Conservation (phyloP, 2,113 vertebrate genomes). For the Hemiprocne comata region DNA sequence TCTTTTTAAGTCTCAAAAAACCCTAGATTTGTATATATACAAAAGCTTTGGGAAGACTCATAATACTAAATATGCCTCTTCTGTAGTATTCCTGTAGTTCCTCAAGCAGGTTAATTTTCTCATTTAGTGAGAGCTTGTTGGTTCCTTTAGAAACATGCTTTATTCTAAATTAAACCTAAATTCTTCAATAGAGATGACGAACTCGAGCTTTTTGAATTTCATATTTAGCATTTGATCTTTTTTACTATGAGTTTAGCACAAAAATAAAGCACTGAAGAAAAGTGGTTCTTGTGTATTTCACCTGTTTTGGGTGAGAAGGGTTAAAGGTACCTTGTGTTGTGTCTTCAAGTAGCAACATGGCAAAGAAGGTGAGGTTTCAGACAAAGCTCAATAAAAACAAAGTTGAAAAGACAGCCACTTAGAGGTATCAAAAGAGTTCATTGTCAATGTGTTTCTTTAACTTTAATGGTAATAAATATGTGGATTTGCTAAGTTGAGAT, state of each 20-base stretch:
- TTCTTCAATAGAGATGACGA: neutral
- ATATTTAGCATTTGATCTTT: neutral
- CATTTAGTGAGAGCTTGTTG: accelerated
- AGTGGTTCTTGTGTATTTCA: neutral
- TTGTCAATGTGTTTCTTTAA: neutral
- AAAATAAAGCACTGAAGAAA: neutral
- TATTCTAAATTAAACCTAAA: neutral
- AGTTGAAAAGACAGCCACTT: neutral
- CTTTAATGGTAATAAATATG: neutral
- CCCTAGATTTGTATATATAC: neutral
- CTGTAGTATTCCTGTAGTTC: neutral
- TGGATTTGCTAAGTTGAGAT: neutral
- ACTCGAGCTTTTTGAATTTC: neutral
- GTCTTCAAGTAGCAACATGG: conserved; percentile 1
- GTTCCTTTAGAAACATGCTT: neutral
- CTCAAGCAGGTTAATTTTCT: accelerated
- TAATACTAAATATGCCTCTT: neutral
- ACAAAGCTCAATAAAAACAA: conserved; percentile 19
- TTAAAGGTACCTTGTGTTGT: neutral
- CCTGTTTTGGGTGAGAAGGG: neutral
- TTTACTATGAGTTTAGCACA: neutral
- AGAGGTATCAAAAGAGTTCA: neutral
- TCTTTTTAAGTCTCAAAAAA: neutral
- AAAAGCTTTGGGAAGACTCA: neutral
- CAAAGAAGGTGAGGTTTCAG: neutral